phyloP scores from a whole-genome alignment of 1,140 invertebrate genomes.

The Zaprionus camerounensis region DNA sequence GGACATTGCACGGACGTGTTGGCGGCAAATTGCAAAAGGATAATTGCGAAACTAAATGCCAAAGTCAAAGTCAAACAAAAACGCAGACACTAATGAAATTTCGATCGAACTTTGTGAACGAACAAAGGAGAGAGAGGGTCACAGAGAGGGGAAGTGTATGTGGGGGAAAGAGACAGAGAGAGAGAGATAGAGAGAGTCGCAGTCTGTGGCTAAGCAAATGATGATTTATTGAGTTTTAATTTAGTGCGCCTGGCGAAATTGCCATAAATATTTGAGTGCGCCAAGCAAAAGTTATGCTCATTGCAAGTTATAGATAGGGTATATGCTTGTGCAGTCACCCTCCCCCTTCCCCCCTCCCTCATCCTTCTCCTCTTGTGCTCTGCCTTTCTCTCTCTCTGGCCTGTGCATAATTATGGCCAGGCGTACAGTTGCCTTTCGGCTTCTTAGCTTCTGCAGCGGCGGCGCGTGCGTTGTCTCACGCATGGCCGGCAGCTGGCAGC shows the following conservation, averaged over 20 bases:
- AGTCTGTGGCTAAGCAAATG: conserved; percentile 63
- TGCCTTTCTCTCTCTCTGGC: background rate
- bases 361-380: background rate
- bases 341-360: too few relatives aligned
- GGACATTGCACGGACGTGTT: conserved; percentile 8
- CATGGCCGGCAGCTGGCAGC: conserved; percentile 53
- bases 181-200: background rate
- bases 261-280: conserved; percentile 79
- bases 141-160: background rate
- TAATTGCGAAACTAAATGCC: conserved; percentile 76
- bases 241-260: conserved; percentile 68
- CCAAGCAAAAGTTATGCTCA: conserved; percentile 71
- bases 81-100: conserved; percentile 81
- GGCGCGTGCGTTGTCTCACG: conserved; percentile 67
- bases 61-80: conserved; percentile 80
- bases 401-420: conserved; percentile 11
- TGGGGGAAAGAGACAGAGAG: background rate
- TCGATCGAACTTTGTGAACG: conserved; percentile 70
- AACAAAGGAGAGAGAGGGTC: conserved; percentile 11
- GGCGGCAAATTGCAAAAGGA: conserved; percentile 53
- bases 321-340: background rate
- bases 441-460: conserved; percentile 54
- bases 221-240: conserved; percentile 83
- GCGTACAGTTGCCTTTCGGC: conserved; percentile 71
- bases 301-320: conserved; percentile 53